phyloP scores from a whole-genome alignment of 2,797 vertebrate genomes.

The Perodicticus potto region DNA sequence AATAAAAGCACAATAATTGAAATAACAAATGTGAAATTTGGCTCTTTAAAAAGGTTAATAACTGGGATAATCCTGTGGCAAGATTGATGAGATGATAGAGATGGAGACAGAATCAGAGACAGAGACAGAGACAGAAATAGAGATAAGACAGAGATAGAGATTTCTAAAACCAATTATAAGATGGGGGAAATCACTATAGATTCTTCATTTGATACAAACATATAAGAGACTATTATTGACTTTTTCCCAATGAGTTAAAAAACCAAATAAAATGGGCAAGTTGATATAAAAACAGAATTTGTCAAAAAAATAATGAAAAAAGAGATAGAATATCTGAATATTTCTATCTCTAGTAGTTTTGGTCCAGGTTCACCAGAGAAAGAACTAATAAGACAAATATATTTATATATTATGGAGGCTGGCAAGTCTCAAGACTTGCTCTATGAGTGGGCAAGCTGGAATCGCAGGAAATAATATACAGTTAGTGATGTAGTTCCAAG shows the following conservation, averaged over 20 bases:
- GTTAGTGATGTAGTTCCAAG: background rate
- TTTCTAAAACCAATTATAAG: background rate
- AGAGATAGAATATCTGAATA: background rate
- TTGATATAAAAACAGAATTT: background rate
- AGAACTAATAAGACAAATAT: background rate
- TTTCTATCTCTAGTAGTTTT: background rate
- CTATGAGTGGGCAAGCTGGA: background rate
- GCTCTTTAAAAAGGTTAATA: background rate
- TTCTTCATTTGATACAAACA: conserved; percentile 20
- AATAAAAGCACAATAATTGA: background rate
- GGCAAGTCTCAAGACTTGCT: background rate
- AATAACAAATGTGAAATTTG: conserved; percentile 5
- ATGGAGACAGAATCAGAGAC: background rate
- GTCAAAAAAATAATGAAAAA: background rate
- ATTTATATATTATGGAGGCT: background rate
- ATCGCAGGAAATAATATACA: too few relatives aligned
- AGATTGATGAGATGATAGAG: background rate
- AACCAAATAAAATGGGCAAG: conserved; percentile 20
- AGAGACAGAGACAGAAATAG: background rate
- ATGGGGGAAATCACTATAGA: background rate
- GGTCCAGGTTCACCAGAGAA: background rate
- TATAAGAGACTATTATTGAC: background rate
- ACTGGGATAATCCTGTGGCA: background rate
- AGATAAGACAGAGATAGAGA: background rate
- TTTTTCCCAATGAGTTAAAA: background rate